Conservation (phyloP, 2,797 vertebrate species). For the Mormyrus hasselquistii region DNA sequence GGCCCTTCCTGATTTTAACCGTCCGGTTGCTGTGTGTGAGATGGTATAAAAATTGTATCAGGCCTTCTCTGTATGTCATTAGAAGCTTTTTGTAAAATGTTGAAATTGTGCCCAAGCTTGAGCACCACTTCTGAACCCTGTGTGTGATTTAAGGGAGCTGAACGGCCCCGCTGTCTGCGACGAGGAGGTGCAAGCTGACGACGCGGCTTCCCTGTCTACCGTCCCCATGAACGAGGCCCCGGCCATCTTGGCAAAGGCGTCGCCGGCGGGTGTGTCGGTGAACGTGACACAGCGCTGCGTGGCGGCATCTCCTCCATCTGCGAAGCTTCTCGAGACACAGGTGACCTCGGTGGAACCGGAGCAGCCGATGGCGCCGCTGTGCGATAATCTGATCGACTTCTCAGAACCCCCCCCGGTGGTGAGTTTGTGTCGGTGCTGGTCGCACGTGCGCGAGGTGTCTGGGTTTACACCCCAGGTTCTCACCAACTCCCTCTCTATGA, state of each 20-base stretch:
- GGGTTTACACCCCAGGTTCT: not conserved
- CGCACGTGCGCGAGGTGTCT: not conserved
- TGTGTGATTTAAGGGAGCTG: not conserved
- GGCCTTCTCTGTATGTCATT: not conserved
- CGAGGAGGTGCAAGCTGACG: constrained; percentile 48
- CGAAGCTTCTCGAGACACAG: constrained; percentile 39
- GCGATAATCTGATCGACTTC: constrained; percentile 90
- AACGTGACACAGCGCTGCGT: not conserved
- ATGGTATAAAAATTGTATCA: not conserved
- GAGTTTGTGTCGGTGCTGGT: constrained; percentile 30
- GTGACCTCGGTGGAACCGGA: constrained; percentile 69
- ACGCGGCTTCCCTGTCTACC: constrained; percentile 33
- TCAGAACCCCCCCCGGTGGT: constrained; percentile 74
- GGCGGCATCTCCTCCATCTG: too few species aligned
- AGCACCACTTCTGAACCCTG: not conserved
- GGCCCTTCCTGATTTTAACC: not conserved
- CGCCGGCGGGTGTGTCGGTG: too few species aligned
- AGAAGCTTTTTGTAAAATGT: not conserved
- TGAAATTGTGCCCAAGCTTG: not conserved
- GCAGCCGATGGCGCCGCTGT: constrained; percentile 51
- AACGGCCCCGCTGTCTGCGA: constrained; percentile 33
- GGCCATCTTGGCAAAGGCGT: constrained; percentile 48
- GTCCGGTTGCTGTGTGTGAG: not conserved
- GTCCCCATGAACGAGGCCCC: constrained; percentile 41
- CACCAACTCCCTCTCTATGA: constrained; percentile 36